Evolutionary conservation across 2,888 invertebrate genomes (phyloP).

Genomic region (Xestobium rufovillosum): DNA sequence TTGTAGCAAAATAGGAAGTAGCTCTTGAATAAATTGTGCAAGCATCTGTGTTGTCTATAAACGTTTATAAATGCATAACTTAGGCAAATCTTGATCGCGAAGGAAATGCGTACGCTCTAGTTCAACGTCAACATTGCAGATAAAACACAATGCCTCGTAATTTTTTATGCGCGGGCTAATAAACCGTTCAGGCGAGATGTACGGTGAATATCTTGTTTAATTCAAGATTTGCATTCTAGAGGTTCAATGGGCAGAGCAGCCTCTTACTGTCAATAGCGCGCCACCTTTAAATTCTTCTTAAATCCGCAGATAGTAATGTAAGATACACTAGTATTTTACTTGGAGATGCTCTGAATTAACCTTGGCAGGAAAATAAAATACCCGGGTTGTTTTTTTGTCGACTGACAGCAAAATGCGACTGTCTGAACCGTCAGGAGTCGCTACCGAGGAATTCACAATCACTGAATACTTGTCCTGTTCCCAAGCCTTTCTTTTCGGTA

Average conservation of each 20-base stretch:
- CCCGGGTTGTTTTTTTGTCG: constrained; percentile 30
- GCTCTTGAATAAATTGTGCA: too few relatives aligned
- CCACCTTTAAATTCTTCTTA: constrained; percentile 40
- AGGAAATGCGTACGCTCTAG: too few relatives aligned
- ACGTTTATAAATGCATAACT: too few relatives aligned
- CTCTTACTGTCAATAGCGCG: constrained; percentile 27
- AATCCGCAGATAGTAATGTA: constrained; percentile 36
- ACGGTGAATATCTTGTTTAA: not conserved
- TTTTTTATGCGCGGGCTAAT: too few relatives aligned
- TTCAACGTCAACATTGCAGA: too few relatives aligned
- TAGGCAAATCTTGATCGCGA: too few relatives aligned
- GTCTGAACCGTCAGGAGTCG: constrained; percentile 38
- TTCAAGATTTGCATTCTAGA: constrained; percentile 6
- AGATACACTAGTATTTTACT: constrained; percentile 43
- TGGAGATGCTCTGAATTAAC: constrained; percentile 43
- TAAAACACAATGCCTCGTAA: too few relatives aligned
- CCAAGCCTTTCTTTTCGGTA: constrained; percentile 26
- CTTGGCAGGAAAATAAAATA: constrained; percentile 45
- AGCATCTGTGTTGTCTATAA: too few relatives aligned
- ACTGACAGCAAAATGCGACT: constrained; percentile 44
- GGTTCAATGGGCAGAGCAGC: constrained; percentile 20
- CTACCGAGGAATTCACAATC: constrained; percentile 39
- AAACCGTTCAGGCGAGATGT: too few relatives aligned
- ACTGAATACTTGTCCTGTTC: constrained; percentile 34
- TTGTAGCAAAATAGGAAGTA: too few relatives aligned